These are phyloP conservation scores for Drosophila melanogaster DNA, from an alignment of 1,140 invertebrate genomes.

Conservation along the genomic window DNA sequence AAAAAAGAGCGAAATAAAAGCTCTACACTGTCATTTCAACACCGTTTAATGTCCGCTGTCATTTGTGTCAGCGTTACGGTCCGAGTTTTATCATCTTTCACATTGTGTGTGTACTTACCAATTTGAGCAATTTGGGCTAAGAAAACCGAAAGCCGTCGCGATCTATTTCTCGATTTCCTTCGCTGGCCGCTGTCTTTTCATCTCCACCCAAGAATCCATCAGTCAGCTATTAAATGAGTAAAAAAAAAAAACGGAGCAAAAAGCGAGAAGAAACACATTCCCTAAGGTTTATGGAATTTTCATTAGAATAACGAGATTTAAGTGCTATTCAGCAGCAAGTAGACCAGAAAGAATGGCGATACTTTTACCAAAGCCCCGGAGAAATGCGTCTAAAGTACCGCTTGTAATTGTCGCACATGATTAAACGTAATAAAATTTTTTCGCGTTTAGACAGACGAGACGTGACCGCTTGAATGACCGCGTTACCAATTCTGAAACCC, in stretches of 20 bases:
- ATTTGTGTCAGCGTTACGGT: slow-evolving; percentile 51
- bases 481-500: slow-evolving; percentile 15
- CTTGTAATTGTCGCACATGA: slow-evolving; percentile 72
- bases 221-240: neutral
- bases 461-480: slow-evolving; percentile 55
- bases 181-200: neutral
- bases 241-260: neutral
- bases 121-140: slow-evolving; percentile 44
- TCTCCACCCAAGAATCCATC: neutral
- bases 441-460: slow-evolving; percentile 56
- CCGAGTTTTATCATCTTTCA: slow-evolving; percentile 45
- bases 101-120: slow-evolving; percentile 45
- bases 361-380: slow-evolving; percentile 40
- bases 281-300: slow-evolving; percentile 38
- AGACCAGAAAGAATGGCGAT: slow-evolving; percentile 46
- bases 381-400: slow-evolving; percentile 72
- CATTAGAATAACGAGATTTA: slow-evolving; percentile 44
- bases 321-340: slow-evolving; percentile 31
- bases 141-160: slow-evolving; percentile 49
- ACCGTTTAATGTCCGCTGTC: slow-evolving; percentile 57
- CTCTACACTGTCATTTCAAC: slow-evolving; percentile 53
- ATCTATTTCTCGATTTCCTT: slow-evolving; percentile 36
- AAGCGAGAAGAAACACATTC: slow-evolving; percentile 23
- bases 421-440: slow-evolving; percentile 68
- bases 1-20: slow-evolving; percentile 2